Evolutionary conservation across 2,888 invertebrate genomes (phyloP).

Genomic region (Eubasilissa splendida): DNA sequence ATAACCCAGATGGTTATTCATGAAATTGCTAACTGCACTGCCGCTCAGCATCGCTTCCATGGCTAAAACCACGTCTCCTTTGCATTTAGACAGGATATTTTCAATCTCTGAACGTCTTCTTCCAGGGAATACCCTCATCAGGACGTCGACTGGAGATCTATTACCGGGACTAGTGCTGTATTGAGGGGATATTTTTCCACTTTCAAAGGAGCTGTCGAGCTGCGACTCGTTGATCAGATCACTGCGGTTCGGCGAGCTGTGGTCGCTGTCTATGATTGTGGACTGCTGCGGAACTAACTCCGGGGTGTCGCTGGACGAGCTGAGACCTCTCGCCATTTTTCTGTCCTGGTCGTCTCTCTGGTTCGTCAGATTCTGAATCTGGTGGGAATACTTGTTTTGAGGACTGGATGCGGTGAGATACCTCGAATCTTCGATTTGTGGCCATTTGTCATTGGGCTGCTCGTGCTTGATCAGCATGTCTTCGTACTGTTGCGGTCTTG

Average conservation of each 20-base stretch:
- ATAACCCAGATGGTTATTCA: conserved; percentile 63
- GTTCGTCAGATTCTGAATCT: conserved; percentile 54
- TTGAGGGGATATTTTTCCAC: conserved; percentile 60
- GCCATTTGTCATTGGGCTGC: conserved; percentile 68
- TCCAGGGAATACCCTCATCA: conserved; percentile 91
- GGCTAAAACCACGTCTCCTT: conserved; percentile 92
- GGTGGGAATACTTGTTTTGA: conserved; percentile 64
- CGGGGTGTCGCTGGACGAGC: conserved; percentile 60
- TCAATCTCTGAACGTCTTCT: conserved; percentile 91
- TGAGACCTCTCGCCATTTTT: conserved; percentile 51
- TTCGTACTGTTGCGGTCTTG: conserved; percentile 68
- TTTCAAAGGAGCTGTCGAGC: conserved; percentile 60
- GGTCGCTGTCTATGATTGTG: conserved; percentile 53
- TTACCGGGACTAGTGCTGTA: conserved; percentile 65
- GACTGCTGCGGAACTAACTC: conserved; percentile 49
- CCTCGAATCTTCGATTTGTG: conserved; percentile 62
- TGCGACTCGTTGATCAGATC: conserved; percentile 56
- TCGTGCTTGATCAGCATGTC: conserved; percentile 71
- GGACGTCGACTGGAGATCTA: conserved; percentile 89
- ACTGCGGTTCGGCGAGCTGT: conserved; percentile 56
- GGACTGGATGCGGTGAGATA: conserved; percentile 49
- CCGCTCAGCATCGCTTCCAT: conserved; percentile 92
- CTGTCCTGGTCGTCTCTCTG: conserved; percentile 50
- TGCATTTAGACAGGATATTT: conserved; percentile 84
- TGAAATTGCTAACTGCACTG: conserved; percentile 60